Evolutionary conservation across 2,888 invertebrate species (phyloP).

Genomic region (Sericinus montela): DNA sequence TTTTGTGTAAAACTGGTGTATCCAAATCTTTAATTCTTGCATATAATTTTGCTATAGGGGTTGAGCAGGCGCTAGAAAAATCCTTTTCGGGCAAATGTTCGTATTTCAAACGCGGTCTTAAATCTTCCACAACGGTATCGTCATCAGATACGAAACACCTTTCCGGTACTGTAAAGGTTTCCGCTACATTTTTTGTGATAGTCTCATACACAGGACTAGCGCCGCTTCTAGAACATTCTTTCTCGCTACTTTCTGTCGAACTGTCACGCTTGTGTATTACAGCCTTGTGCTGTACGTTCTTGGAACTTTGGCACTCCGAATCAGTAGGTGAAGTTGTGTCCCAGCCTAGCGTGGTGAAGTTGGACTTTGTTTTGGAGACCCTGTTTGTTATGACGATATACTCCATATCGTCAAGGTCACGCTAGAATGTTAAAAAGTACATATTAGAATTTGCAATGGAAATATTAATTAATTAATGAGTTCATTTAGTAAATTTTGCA

Average conservation of each 20-base stretch:
- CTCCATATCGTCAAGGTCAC: conserved; percentile 54
- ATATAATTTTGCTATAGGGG: conserved; percentile 56
- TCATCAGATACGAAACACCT: conserved; percentile 50
- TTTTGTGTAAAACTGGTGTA: conserved; percentile 61
- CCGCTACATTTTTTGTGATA: conserved; percentile 38
- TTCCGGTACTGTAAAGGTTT: conserved; percentile 35
- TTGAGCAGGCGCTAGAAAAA: conserved; percentile 62
- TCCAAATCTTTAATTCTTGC: conserved; percentile 54
- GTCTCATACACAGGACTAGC: conserved; percentile 54
- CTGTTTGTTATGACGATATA: conserved; percentile 63
- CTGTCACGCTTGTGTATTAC: conserved; percentile 44
- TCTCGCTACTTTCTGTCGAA: conserved; percentile 49
- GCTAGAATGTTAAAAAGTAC: conserved; percentile 34
- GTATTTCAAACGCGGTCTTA: conserved; percentile 35
- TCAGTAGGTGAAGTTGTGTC: conserved; percentile 55
- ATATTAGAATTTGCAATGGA: no score
- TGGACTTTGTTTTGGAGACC: conserved; percentile 43
- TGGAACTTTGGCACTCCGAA: conserved; percentile 53
- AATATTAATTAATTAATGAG: no score
- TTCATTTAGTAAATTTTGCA: no score
- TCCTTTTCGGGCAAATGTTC: conserved; percentile 48
- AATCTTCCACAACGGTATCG: conserved; percentile 25
- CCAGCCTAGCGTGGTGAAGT: conserved; percentile 53
- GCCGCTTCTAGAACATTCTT: conserved; percentile 45
- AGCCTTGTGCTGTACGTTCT: conserved; percentile 46